These are phyloP conservation scores for Chlorops oryzae DNA, from an alignment of 1,140 invertebrate genomes.

Conservation along the genomic window DNA sequence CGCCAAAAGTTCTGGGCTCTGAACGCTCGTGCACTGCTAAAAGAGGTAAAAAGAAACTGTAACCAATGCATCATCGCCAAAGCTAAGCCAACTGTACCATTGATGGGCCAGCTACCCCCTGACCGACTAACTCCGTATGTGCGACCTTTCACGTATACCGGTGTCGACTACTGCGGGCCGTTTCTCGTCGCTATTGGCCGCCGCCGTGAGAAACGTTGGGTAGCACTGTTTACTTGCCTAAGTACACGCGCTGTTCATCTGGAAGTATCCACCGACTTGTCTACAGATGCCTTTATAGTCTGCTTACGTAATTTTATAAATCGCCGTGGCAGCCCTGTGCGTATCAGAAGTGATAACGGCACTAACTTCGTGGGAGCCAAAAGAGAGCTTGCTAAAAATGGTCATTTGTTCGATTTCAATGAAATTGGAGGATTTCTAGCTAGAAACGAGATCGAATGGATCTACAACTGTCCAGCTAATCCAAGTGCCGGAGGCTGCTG, in stretches of 20 bases:
- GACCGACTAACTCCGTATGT: conserved; percentile 3
- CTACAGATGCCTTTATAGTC: conserved; percentile 14
- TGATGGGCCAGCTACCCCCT: conserved; percentile 1
- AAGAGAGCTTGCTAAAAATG: conserved; percentile 18
- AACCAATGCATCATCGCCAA: not conserved
- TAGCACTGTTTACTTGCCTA: conserved; percentile 23
- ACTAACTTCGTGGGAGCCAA: conserved; percentile 41
- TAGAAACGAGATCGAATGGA: conserved; percentile 18
- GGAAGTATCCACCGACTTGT: conserved; percentile 15
- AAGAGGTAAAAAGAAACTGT: not conserved
- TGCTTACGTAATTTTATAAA: conserved; percentile 20
- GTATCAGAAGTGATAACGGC: conserved; percentile 39
- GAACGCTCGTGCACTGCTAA: not conserved
- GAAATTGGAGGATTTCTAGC: not conserved
- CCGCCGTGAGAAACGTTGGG: conserved; percentile 22
- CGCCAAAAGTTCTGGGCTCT: not conserved
- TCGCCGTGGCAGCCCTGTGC: conserved; percentile 19
- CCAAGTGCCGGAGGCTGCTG: conserved; percentile 28
- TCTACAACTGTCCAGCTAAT: conserved; percentile 29
- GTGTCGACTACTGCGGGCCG: conserved; percentile 9
- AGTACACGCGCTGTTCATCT: conserved; percentile 19
- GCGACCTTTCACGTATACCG: conserved; percentile 13
- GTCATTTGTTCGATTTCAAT: not conserved
- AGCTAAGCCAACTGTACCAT: conserved; percentile 9
- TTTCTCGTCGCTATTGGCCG: conserved; percentile 16